Conservation (phyloP, 1,140 invertebrate species). For the Tetragonula clypearis region DNA sequence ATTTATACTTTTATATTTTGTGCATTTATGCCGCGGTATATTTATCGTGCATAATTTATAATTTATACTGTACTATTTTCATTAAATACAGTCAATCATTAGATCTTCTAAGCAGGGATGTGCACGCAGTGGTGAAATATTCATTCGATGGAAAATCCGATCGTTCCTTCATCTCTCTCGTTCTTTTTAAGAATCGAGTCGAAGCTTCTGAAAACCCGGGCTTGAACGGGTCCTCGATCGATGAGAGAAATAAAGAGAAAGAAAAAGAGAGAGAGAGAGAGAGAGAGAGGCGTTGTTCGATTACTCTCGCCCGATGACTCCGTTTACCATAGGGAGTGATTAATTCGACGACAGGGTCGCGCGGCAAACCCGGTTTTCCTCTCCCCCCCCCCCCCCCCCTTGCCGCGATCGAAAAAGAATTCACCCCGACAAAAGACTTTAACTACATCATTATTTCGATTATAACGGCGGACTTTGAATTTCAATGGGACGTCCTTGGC, state of each 20-base stretch:
- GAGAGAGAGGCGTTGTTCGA: not conserved
- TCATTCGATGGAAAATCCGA: not conserved
- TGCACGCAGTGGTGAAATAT: too few species aligned
- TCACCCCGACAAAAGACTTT: slow-evolving; percentile 11
- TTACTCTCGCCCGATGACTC: slow-evolving; percentile 27
- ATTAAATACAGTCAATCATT: too few species aligned
- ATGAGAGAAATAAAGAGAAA: not conserved
- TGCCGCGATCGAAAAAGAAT: not conserved
- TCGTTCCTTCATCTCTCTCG: not conserved
- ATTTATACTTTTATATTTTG: too few species aligned
- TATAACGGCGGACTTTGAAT: slow-evolving; percentile 39
- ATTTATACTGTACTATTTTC: too few species aligned
- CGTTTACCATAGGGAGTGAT: slow-evolving; percentile 9
- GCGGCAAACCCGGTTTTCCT: not conserved
- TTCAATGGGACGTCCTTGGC: slow-evolving; percentile 14
- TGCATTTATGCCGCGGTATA: too few species aligned
- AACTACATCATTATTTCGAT: slow-evolving; percentile 48
- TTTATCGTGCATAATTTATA: too few species aligned
- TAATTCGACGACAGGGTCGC: slow-evolving; percentile 4
- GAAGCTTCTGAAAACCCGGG: not conserved
- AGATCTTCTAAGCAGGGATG: too few species aligned
- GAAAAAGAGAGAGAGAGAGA: too few species aligned
- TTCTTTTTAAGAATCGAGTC: not conserved
- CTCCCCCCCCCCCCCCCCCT: too few species aligned
- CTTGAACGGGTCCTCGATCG: not conserved